phyloP scores from a whole-genome alignment of 2,888 invertebrate genomes.

The Nysson spinosus region DNA sequence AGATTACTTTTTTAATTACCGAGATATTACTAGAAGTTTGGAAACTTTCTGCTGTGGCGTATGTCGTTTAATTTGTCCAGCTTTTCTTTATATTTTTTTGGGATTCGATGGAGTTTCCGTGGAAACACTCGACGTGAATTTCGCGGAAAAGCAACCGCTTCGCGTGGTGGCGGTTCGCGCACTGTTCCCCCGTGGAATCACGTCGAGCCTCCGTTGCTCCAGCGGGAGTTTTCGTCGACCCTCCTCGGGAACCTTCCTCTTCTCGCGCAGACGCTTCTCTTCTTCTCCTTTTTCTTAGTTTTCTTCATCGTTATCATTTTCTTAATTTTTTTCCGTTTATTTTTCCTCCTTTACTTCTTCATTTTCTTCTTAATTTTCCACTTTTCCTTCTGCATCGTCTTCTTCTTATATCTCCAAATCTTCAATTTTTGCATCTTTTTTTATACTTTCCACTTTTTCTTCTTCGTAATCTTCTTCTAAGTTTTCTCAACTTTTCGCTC shows the following conservation, averaged over 20 bases:
- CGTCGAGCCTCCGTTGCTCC: constrained; percentile 55
- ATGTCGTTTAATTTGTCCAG: too few species aligned
- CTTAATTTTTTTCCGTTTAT: constrained; percentile 13
- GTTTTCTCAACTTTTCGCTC: too few species aligned
- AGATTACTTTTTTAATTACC: too few species aligned
- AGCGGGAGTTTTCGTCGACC: constrained; percentile 47
- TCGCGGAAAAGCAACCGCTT: constrained; percentile 65
- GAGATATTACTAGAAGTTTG: too few species aligned
- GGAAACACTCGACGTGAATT: background rate
- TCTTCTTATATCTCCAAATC: too few species aligned
- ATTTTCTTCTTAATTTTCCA: too few species aligned
- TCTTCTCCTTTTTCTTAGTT: constrained; percentile 18
- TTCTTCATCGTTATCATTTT: constrained; percentile 15
- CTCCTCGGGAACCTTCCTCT: constrained; percentile 18
- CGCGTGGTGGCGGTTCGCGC: constrained; percentile 72
- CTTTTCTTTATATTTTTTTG: background rate
- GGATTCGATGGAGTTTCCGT: background rate
- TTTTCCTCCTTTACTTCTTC: too few species aligned
- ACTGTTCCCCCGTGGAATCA: constrained; percentile 65
- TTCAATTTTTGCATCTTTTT: too few species aligned
- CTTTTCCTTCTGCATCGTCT: too few species aligned
- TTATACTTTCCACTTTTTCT: too few species aligned
- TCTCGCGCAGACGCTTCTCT: constrained; percentile 50
- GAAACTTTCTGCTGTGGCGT: too few species aligned
- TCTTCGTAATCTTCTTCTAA: too few species aligned